Evolutionary conservation across 2,113 vertebrate genomes (phyloP).

Genomic region (Potamarius usumacintae): DNA sequence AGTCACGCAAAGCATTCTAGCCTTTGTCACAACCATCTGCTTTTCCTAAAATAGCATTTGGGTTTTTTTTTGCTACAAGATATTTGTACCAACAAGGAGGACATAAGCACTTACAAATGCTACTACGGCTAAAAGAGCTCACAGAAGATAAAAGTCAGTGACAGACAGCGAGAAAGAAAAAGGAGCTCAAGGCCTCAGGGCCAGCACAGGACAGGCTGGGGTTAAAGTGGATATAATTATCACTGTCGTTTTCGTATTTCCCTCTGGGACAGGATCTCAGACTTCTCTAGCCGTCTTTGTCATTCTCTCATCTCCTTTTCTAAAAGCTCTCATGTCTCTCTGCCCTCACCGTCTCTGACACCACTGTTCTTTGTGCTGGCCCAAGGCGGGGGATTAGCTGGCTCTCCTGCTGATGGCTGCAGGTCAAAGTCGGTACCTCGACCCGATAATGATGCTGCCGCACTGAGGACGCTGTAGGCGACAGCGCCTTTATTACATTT

Average conservation of each 20-base stretch:
- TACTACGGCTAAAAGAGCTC: background rate
- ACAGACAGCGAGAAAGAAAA: constrained; percentile 19
- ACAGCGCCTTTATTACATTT: constrained; percentile 43
- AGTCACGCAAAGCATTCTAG: background rate
- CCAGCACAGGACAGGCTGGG: constrained; percentile 29
- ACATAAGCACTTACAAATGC: constrained; percentile 14
- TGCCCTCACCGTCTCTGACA: constrained; percentile 38
- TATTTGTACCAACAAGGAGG: constrained; percentile 1
- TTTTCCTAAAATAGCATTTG: constrained; percentile 5
- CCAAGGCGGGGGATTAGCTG: constrained; percentile 42
- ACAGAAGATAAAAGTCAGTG: constrained; percentile 22
- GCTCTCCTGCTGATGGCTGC: constrained; percentile 37
- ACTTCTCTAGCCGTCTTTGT: constrained; percentile 15
- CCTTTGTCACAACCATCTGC: constrained; percentile 9
- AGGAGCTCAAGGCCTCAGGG: constrained; percentile 25
- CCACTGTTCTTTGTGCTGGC: constrained; percentile 38
- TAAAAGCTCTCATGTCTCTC: constrained; percentile 25
- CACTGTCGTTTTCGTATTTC: constrained; percentile 31
- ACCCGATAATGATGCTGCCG: constrained; percentile 37
- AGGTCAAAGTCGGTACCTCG: constrained; percentile 39
- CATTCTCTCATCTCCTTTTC: constrained; percentile 29
- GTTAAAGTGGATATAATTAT: constrained; percentile 44
- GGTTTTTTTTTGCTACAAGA: background rate
- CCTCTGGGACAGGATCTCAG: constrained; percentile 35
- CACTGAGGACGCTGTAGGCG: constrained; percentile 24